Evolutionary conservation across 2,797 vertebrate species (phyloP), one percentile per base, ranked within the genome.

Genomic region (Rhinichthys osculus): DNA sequence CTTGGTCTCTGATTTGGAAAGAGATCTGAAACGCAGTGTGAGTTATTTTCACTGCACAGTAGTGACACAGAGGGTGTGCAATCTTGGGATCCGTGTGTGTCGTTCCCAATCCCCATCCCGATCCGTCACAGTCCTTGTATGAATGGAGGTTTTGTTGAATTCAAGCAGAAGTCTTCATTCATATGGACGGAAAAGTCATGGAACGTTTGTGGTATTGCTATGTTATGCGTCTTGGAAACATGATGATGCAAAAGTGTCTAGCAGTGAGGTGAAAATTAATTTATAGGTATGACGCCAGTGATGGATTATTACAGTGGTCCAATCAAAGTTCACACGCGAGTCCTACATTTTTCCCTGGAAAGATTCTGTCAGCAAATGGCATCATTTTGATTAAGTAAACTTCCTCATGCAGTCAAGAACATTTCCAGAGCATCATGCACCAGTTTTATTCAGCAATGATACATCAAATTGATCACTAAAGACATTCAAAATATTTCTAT

Each of bases 81-180:
- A 59, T 84, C 30, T 57, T 19, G 72, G 72, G 66, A 79, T 40
- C 57, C 16, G 40, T 54, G 57, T 67, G 14, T 52, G 59, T 83
- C 59, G 86, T 54, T 77, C 74, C 62, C 30, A 80, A 40, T 38
- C 59, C 57, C 69, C 19, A 47, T 59, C 66, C 62, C 3, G 21
- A 42, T 78, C 69, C 44, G 47, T 66, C 57, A 14, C 57, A 21
- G 35, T 33, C 47, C 40, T 47, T 9, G 11, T 69, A 78, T 90
- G 87, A 90, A 90, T 84, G 83, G 67, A 71, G 7, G 38, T 67
- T 74, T 70, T 87, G 84, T 88, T 70, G 21, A 64, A 23, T 35
- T 33, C 79, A 3, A 40, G 30, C 30, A 33, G 69, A 80, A 33
- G n/a, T 66, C 42, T 44, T 21, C 33, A 7, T 67, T 79, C 16